A percentile compares a stretch with the other conserved stretches of the same genome.
These are phyloP conservation scores for Oligia fasciuncula DNA, from an alignment of 2,888 invertebrate genomes.

Conservation along the genomic window DNA sequence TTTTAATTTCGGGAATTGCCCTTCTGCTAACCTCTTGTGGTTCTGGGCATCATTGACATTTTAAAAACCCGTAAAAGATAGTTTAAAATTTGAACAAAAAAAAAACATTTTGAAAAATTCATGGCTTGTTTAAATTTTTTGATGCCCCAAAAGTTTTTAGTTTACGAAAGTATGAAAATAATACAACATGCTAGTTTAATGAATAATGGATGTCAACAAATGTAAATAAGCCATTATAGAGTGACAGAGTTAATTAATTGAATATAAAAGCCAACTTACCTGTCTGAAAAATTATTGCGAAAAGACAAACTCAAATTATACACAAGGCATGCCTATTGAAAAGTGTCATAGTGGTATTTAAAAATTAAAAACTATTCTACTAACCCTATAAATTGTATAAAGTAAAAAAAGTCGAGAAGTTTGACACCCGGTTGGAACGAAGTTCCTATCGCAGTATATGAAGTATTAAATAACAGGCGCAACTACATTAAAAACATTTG, in stretches of 20 bases:
- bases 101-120: neutral
- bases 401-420: too few species aligned
- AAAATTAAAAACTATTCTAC: neutral
- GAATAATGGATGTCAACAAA: slow-evolving; percentile 10
- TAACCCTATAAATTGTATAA: neutral
- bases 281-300: slow-evolving; percentile 35
- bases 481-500: too few species aligned
- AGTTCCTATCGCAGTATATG: too few species aligned
- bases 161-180: neutral
- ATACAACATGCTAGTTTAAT: slow-evolving; percentile 9
- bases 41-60: neutral
- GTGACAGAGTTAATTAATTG: slow-evolving; percentile 12
- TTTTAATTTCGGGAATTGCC: neutral
- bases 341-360: neutral
- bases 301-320: slow-evolving; percentile 30
- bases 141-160: neutral
- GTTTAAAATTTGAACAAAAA: neutral
- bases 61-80: neutral
- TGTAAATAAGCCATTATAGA: slow-evolving; percentile 26
- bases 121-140: slow-evolving; percentile 18
- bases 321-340: slow-evolving; percentile 51
- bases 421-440: too few species aligned
- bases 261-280: slow-evolving; percentile 57
- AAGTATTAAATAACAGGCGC: too few species aligned
- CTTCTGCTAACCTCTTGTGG: neutral